Percentiles rank a stretch among this genome's conserved stretches.
Conservation (phyloP, 2,113 vertebrate genomes). For the Cisticola juncidis region DNA sequence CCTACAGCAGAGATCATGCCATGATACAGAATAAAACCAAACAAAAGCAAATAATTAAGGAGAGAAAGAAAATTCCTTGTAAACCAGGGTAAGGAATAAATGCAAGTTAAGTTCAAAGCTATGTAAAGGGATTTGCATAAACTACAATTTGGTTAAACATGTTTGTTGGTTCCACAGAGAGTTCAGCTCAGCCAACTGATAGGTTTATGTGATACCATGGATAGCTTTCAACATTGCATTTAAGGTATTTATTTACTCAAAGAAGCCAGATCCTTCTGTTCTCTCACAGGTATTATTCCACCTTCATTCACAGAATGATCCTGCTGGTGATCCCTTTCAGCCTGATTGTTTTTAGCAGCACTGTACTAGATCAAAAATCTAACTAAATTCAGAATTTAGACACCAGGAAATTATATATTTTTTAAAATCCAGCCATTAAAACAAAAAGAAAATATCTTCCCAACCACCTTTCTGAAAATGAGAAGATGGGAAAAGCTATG, state of each 20-base stretch:
- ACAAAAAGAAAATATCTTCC: background rate
- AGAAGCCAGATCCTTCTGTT: background rate
- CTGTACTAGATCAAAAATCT: background rate
- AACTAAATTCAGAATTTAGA: background rate
- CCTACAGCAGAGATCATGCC: slow-evolving; percentile 4
- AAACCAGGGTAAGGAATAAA: slow-evolving; percentile 7
- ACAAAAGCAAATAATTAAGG: slow-evolving; percentile 39
- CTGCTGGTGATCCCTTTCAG: background rate
- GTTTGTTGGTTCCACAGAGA: slow-evolving; percentile 1
- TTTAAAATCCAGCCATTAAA: background rate
- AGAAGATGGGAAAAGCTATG: background rate
- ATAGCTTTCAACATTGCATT: background rate
- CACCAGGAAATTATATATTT: background rate
- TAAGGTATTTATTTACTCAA: background rate
- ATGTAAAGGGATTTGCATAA: slow-evolving; percentile 7
- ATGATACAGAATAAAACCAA: background rate
- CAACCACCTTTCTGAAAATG: background rate
- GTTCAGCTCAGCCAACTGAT: background rate
- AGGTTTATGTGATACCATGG: background rate
- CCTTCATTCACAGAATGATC: background rate
- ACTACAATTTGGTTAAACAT: background rate
- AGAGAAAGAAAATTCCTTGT: slow-evolving; percentile 33
- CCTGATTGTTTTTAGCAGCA: background rate
- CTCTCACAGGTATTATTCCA: background rate
- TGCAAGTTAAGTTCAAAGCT: slow-evolving; percentile 12